A percentile compares a stretch with the other conserved stretches of the same genome.
phyloP scores from a whole-genome alignment of 2,888 invertebrate species.

The Allolobophora icterica region DNA sequence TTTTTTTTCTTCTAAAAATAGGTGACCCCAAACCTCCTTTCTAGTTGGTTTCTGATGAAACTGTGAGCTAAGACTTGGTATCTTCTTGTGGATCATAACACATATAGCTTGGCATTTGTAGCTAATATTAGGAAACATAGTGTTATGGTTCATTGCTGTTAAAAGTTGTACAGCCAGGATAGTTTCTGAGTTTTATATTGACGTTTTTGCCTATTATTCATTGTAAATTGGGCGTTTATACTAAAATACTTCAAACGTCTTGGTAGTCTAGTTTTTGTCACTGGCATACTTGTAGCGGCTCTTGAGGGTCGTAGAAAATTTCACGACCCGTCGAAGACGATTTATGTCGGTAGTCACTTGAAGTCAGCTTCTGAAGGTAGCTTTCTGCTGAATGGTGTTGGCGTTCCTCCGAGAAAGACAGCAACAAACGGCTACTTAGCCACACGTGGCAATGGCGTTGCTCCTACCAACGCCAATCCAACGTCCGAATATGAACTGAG shows the following conservation, averaged over 20 bases:
- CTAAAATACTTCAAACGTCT: neutral
- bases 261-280: neutral
- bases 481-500: neutral
- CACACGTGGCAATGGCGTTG: neutral
- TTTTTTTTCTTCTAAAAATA: too few relatives aligned
- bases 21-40: too few relatives aligned
- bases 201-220: neutral
- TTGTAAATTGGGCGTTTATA: neutral
- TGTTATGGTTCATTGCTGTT: neutral
- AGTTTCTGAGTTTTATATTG: neutral
- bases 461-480: neutral
- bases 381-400: constrained; percentile 46
- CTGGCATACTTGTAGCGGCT: constrained; percentile 39
- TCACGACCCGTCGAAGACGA: constrained; percentile 44
- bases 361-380: constrained; percentile 29
- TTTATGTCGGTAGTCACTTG: constrained; percentile 42
- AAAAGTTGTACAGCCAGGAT: neutral
- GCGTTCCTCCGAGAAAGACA: constrained; percentile 34
- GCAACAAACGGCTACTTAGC: constrained; percentile 36
- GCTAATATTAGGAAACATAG: neutral
- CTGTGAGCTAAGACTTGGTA: too few relatives aligned
- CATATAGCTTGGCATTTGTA: neutral
- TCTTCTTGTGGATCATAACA: too few relatives aligned
- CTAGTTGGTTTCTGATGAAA: too few relatives aligned
- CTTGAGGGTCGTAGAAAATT: constrained; percentile 45